Conservation (phyloP, 2,113 vertebrate genomes). For the Canis aureus region DNA sequence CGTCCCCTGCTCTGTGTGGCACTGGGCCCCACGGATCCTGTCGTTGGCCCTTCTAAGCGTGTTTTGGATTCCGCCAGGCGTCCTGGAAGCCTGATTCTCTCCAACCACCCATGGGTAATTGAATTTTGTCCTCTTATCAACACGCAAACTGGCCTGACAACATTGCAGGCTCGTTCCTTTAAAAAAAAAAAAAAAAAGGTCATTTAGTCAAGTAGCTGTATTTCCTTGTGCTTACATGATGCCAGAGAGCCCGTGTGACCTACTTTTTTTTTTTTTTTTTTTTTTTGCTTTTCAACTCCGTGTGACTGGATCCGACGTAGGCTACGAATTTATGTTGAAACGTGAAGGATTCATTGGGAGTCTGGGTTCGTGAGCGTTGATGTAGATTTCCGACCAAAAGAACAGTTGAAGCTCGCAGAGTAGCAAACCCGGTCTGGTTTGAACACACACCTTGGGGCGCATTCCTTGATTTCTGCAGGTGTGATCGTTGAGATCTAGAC, state of each 20-base stretch:
- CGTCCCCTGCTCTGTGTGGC: background rate
- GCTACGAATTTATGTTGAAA: slow-evolving; percentile 19
- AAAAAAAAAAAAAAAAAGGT: slow-evolving; percentile 9
- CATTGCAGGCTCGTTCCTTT: slow-evolving; percentile 30
- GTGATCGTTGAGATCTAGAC: slow-evolving; percentile 78
- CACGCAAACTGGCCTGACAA: slow-evolving; percentile 64
- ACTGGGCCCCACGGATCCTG: background rate
- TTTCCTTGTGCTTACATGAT: slow-evolving; percentile 11
- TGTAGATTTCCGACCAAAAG: slow-evolving; percentile 67
- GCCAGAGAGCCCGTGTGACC: slow-evolving; percentile 62
- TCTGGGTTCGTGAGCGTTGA: slow-evolving; percentile 61
- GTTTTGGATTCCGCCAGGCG: slow-evolving; percentile 49
- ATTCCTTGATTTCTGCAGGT: slow-evolving; percentile 71
- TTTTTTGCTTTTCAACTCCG: background rate
- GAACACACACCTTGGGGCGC: slow-evolving; percentile 68
- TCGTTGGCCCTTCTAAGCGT: background rate
- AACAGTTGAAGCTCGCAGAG: slow-evolving; percentile 63
- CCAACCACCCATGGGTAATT: slow-evolving; percentile 32
- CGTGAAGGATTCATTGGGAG: slow-evolving; percentile 67
- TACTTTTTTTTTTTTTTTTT: background rate
- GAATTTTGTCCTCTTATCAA: slow-evolving; percentile 47
- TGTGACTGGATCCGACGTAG: slow-evolving; percentile 14
- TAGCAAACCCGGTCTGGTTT: slow-evolving; percentile 62
- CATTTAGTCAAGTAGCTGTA: slow-evolving; percentile 46
- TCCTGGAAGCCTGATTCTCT: slow-evolving; percentile 54